phyloP scores from a whole-genome alignment of 2,113 vertebrate genomes.

The Albula goreensis region DNA sequence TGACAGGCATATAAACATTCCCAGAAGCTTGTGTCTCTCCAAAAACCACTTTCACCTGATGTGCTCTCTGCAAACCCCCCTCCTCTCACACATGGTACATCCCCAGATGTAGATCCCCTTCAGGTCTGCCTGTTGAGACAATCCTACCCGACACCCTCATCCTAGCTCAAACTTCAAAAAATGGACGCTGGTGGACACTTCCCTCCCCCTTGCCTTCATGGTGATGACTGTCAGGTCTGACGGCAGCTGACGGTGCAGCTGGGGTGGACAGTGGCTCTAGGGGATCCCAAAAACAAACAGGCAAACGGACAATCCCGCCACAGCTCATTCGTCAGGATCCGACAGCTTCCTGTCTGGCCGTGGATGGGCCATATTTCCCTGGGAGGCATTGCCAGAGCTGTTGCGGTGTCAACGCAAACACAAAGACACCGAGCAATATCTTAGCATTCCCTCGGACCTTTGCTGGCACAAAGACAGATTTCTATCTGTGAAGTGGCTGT shows the following conservation, averaged over 20 bases:
- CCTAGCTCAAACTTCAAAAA: not conserved
- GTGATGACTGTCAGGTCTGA: not conserved
- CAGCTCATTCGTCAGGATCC: slow-evolving; percentile 1
- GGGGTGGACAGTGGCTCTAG: not conserved
- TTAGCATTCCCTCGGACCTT: not conserved
- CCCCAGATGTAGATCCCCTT: not conserved
- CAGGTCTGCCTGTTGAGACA: not conserved
- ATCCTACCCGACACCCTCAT: not conserved
- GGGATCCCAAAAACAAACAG: not conserved
- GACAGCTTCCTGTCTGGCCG: not conserved
- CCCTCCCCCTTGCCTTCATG: not conserved
- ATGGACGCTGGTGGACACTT: not conserved
- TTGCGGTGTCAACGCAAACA: not conserved
- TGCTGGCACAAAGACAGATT: slow-evolving; percentile 3
- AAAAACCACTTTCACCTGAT: not conserved
- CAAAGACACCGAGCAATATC: not conserved
- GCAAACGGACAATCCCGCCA: not conserved
- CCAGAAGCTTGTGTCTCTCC: not conserved
- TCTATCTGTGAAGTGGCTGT: slow-evolving; percentile 5
- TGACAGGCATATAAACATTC: not conserved
- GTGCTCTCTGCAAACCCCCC: not conserved
- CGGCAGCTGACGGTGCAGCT: not conserved
- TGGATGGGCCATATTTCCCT: not conserved
- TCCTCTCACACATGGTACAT: no score
- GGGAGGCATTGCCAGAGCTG: not conserved